Evolutionary conservation across 2,888 invertebrate species (phyloP).

Genomic region (Netelia fuscicornis): DNA sequence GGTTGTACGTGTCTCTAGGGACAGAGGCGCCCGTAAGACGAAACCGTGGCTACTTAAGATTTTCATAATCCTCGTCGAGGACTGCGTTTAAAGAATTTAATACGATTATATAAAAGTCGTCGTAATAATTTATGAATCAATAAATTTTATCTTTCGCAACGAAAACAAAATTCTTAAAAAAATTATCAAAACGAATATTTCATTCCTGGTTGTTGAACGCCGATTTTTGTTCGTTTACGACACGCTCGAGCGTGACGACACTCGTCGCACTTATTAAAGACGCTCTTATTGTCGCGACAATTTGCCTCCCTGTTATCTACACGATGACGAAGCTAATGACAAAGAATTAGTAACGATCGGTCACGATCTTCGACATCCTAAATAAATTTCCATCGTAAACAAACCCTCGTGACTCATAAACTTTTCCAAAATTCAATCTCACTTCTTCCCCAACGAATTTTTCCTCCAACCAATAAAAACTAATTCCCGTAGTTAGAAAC

Average conservation of each 20-base stretch:
- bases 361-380: too few relatives aligned
- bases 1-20: not conserved
- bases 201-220: too few relatives aligned
- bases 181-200: not conserved
- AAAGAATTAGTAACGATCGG: not conserved
- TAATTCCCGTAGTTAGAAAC: not conserved
- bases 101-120: slow-evolving; percentile 12
- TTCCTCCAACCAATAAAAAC: not conserved
- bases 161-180: not conserved
- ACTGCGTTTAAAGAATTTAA: not conserved
- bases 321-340: not conserved
- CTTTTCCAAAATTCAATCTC: too few relatives aligned
- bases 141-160: not conserved
- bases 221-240: not conserved
- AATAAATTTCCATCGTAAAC: too few relatives aligned
- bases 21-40: slow-evolving; percentile 25
- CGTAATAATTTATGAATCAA: not conserved
- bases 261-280: not conserved
- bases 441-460: too few relatives aligned
- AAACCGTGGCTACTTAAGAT: slow-evolving; percentile 21
- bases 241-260: not conserved
- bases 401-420: too few relatives aligned
- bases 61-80: slow-evolving; percentile 17
- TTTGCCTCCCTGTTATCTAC: not conserved
- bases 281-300: not conserved